Evolutionary conservation across 37 sponge, comb jelly and placozoan genomes (phyloP).

Genomic region (Ephydatia muelleri): DNA sequence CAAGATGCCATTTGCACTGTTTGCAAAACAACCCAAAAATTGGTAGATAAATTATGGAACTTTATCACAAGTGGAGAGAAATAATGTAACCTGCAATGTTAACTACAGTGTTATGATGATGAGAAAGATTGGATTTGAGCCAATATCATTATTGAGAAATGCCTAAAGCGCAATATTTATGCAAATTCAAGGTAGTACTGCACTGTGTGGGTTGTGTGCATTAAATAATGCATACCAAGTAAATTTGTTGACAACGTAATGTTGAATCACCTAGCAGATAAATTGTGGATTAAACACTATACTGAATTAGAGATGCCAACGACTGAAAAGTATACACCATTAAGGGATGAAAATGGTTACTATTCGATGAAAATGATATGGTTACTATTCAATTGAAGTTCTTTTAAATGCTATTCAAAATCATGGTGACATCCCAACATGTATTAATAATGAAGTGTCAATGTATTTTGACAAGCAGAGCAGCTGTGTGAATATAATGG

Average conservation of each 20-base stretch:
- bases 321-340: background rate
- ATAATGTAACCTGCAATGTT: background rate
- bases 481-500: background rate
- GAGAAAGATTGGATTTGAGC: background rate
- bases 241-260: background rate
- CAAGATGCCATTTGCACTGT: background rate
- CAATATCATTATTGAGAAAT: background rate
- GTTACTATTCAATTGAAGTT: background rate
- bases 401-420: background rate
- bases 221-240: background rate
- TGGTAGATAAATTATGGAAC: background rate
- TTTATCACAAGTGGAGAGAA: background rate
- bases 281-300: background rate
- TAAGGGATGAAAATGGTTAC: background rate
- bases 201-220: background rate
- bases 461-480: background rate
- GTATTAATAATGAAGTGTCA: background rate
- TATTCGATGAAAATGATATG: too few species aligned
- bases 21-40: background rate
- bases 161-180: background rate
- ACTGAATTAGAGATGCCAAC: background rate
- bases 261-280: background rate
- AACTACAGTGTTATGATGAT: background rate
- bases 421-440: background rate
- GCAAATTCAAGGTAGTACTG: background rate